Evolutionary conservation across 1,140 invertebrate genomes (phyloP), one percentile per base, ranked within the genome.

Genomic region (Ylistrum balloti): DNA sequence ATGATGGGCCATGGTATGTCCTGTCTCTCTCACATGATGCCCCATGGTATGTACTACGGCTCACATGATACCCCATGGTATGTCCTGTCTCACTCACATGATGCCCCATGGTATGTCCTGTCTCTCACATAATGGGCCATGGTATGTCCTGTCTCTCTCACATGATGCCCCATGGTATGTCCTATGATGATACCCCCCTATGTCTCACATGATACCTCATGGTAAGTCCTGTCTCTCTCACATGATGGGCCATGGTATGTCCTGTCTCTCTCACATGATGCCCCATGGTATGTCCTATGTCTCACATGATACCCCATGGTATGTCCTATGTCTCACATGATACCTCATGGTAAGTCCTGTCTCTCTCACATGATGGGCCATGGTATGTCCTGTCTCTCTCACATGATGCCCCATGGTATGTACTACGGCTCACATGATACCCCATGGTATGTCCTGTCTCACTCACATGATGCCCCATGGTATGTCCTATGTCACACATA

Each of bases 281-380:
- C 45, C 3, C 13, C 45, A 7, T 20, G 22, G 22, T 56, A 20
- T 11, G 22, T 20, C 17, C 45, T 56, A 17, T 56, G 9, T 11
- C 9, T 56, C 45, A 38, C 22, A 56, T 56, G 13, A 56, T 56
- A 17, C 85, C 98, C 98, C 89, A 99, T 98, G 35, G 99, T 99
- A 99, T 98, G 97, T 93, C 98, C 98, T 15, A 97, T 97, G 87
- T 98, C 97, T 92, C 96, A 98, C 92, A 97, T 98, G 56, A 98
- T 98, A 96, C 99, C 99, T 85, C 99, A 99, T 96, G 98, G 98
- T 99, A 96, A 97, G 97, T 91, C 10, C 17, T 32, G 48, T 86
- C 33, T 32, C 22, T 33, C 33, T 86, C 35, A 38, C 33, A 86
- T 86, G 86, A 86, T 32, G 28, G 0, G 11, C 33, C 86, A 32